Base-by-base conservation (phyloP, 2,888 invertebrate species). In the Drosophila mulleri region DNA sequence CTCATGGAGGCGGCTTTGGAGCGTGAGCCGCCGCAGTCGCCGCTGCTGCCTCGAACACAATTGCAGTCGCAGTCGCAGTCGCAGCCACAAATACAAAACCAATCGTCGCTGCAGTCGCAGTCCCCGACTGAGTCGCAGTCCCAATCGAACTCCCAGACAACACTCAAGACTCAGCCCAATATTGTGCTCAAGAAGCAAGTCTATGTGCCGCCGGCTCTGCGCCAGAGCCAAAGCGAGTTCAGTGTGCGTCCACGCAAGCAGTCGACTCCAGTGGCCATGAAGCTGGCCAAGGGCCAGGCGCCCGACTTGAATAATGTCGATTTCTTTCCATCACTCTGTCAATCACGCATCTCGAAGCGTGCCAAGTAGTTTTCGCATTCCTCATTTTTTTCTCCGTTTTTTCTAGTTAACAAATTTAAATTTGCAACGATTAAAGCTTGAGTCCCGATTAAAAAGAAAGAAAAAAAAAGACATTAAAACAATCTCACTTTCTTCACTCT, bases 151-250 rank as follows among this genome's bases (percentile, higher is more conserved):
- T n/a, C n/a, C 18, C 54, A 61, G 41, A 7, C 57, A 9, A 8
- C 23, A 8, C 18, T n/a, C 14, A 67, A 45, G 39, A n/a, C 44
- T 1, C 64, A 53, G 37, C 11, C 16, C 0, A 67, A 54, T 20
- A 23, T 62, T 8, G 41, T 32, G 18, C n/a, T 4, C 9, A 62
- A 67, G 18, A 60, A 50, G 11, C 32, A 35, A 9, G 58, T 83
- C 7, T 86, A 86, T 67, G 68, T 86, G 35, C 88, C 86, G 7
- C 86, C 86, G 23, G 88, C 88, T 37, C 45, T 86, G 32, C 88
- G 86, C 11, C 72, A 85, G 7, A 76, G 67, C 48, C 80, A 82
- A 29, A 64, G 70, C 18, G 85, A 78, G 6, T 52, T 45, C 9
- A 72, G 52, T 54, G 61, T 54, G 0, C 71, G 73, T 39, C 26